phyloP scores from a whole-genome alignment of 2,888 invertebrate species.

The Drosophila anceps region DNA sequence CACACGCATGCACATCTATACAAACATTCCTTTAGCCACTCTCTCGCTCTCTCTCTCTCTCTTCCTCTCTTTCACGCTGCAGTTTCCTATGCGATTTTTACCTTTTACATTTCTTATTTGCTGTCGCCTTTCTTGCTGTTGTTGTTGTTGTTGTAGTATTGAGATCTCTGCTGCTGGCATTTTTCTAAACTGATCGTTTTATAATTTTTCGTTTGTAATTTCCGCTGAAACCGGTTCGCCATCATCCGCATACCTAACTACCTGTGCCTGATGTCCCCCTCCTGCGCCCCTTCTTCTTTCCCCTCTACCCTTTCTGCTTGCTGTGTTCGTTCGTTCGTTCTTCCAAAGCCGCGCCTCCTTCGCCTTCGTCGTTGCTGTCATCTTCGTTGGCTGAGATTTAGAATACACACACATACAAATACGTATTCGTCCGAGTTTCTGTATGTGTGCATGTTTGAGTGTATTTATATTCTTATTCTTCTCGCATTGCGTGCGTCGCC shows the following conservation, averaged over 20 bases:
- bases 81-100: constrained; percentile 38
- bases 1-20: constrained; percentile 23
- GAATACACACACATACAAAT: constrained; percentile 44
- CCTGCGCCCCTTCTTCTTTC: constrained; percentile 6
- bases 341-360: constrained; percentile 60
- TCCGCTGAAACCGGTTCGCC: constrained; percentile 85
- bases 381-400: constrained; percentile 66
- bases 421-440: not conserved
- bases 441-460: constrained; percentile 15
- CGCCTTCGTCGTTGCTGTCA: constrained; percentile 29
- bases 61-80: constrained; percentile 17
- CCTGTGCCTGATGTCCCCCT: constrained; percentile 64
- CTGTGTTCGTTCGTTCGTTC: constrained; percentile 28
- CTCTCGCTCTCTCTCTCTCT: constrained; percentile 7
- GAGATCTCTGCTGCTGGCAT: constrained; percentile 57
- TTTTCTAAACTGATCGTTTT: constrained; percentile 83
- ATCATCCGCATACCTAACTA: constrained; percentile 82
- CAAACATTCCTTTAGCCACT: constrained; percentile 15
- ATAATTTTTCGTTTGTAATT: constrained; percentile 84
- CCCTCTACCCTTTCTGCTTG: constrained; percentile 29
- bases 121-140: constrained; percentile 24
- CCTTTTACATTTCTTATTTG: constrained; percentile 59
- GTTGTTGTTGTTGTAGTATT: constrained; percentile 32
- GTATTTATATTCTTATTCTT: constrained; percentile 65
- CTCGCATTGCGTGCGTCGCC: constrained; percentile 65